Conservation (phyloP, 2,888 invertebrate species). For the Rosalia funebris region DNA sequence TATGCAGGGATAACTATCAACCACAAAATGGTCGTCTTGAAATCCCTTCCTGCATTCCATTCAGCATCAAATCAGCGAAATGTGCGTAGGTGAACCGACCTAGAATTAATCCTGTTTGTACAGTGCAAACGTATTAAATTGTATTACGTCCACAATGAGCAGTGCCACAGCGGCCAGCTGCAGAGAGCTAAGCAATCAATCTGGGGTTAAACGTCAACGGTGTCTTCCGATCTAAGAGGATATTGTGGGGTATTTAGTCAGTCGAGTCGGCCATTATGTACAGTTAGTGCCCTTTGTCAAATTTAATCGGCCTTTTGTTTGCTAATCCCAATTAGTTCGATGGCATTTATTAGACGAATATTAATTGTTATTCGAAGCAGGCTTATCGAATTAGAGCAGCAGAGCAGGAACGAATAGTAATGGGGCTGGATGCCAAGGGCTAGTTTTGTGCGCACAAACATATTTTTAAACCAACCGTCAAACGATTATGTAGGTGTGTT, state of each 20-base stretch:
- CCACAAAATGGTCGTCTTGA: no score
- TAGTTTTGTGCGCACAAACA: no score
- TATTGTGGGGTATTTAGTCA: slow-evolving; percentile 19
- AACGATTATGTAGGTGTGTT: no score
- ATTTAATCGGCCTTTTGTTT: slow-evolving; percentile 19
- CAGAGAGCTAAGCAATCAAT: slow-evolving; percentile 17
- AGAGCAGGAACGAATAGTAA: no score
- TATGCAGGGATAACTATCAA: no score
- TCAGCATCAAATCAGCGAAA: no score
- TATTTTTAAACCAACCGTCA: no score
- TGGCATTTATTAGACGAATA: slow-evolving; percentile 20
- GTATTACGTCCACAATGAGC: slow-evolving; percentile 5
- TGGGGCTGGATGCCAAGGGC: no score
- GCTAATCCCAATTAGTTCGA: slow-evolving; percentile 15
- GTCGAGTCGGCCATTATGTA: slow-evolving; percentile 14
- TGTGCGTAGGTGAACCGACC: no score
- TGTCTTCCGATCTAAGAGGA: slow-evolving; percentile 18
- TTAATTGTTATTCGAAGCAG: slow-evolving; percentile 14
- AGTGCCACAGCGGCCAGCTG: slow-evolving; percentile 3
- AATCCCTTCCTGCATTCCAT: no score
- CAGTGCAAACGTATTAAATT: slow-evolving; percentile 7
- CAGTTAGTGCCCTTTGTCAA: slow-evolving; percentile 22
- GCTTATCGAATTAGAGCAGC: not conserved
- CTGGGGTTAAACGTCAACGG: slow-evolving; percentile 18
- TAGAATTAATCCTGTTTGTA: no score